Base-by-base conservation (phyloP, 2,888 invertebrate genomes). In the Acronicta leporina region DNA sequence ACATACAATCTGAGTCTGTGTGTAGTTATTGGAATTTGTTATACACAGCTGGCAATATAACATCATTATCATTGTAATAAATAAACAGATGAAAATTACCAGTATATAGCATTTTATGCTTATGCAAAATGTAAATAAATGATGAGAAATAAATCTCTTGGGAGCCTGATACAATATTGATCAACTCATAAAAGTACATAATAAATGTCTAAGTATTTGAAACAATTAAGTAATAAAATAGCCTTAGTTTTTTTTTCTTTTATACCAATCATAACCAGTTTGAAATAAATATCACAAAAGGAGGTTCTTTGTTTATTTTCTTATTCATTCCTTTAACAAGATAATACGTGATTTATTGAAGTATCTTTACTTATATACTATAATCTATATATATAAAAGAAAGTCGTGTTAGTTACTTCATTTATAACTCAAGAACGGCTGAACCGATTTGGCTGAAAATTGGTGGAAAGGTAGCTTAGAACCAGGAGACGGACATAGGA, bases 261-360 rank as follows among this genome's bases (percentile, higher is more conserved):
- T 89, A 84, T 90, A 90, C 89, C 87, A 86, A 84, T 85, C 85
- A 83, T 88, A 87, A 88, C 82, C 86, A 81, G 88, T 87, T 87
- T 89, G 85, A 88, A 91, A 88, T 89, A 91, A 91, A 91, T 85
- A 89, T 85, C 84, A 86, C 81, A 85, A 88, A 87, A 84, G 76
- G 67, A 73, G 42, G 59, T 25, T 35, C 6, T n/a, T 59, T 59
- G 68, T 75, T 65, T 73, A 14, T 63, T 70, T 75, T 69, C 38
- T 46, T 56, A 27, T 27, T 27, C 7, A 27, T 5, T 7, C 27
- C 27, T 27, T 27, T 27, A 1, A n/a, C n/a, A n/a, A n/a, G 27
- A 5, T 27, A 20, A 20, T 20, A 20, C 2, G 20, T 20, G 20
- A 20, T 2, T 20, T 20, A 4, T n/a, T n/a, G n/a, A n/a, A n/a